Base-by-base conservation (phyloP, 2,888 invertebrate genomes). In the Sisyra nigra region DNA sequence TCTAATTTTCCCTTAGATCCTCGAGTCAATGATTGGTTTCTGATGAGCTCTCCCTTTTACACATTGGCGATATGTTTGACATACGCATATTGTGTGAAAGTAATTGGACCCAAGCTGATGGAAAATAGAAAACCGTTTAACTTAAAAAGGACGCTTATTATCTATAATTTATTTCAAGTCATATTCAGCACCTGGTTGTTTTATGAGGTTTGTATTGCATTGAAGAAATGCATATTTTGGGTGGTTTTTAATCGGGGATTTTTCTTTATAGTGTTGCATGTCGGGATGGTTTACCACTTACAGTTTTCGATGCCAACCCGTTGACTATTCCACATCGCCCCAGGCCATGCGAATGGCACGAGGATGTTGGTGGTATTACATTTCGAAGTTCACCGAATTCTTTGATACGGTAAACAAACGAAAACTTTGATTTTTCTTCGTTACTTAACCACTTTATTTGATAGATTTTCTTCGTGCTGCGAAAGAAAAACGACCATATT, bases 341-440 rank as follows among this genome's bases (percentile, higher is more conserved):
- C 55, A 64, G 44, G 84, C 85, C 13, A 45, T 85, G 53, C 69
- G 81, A 62, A 92, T 94, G 88, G 88, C 85, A 42, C 74, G 75
- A 55, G 85, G 86, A 34, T 91, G 91, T 65, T 94, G 92, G 91
- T 89, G 88, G 89, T 94, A 93, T 66, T 93, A 88, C 69, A 80
- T 94, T 65, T 88, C 92, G 57, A 96, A 94, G 67, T 93, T 93
- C 66, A 88, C 92, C 54, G 94, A 96, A 66, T 89, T 94, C 65
- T 80, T 91, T 59, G 94, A 96, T 69, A 94, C 94, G 56, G 81
- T 93, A 57, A 17, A 37, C 5, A 34, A 34, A 9, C 7, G 7
- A n/a, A n/a, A n/a, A n/a, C n/a, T n/a, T n/a, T n/a, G n/a, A 6
- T 34, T 2, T 2, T 14, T 14, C 2, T 34, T 34, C n/a, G 7